phyloP scores from a whole-genome alignment of 2,888 invertebrate genomes.

The Lacanobia wlatinum region DNA sequence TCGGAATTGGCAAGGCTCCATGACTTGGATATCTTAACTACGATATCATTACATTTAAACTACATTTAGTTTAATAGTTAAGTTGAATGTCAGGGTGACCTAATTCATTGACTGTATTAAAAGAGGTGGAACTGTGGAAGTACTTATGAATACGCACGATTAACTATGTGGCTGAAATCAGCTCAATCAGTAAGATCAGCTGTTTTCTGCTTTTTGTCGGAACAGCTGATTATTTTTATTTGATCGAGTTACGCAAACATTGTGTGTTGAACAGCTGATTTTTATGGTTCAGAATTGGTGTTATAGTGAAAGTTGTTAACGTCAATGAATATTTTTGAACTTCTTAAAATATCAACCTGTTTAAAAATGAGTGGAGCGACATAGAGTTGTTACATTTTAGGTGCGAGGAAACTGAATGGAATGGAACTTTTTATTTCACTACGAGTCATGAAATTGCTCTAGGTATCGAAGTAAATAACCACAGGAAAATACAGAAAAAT shows the following conservation, averaged over 20 bases:
- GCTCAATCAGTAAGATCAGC: background rate
- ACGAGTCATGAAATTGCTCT: background rate
- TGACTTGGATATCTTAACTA: slow-evolving; percentile 4
- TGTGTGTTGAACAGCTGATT: no score
- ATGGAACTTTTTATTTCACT: background rate
- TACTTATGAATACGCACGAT: no score
- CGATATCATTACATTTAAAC: slow-evolving; percentile 15
- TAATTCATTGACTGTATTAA: background rate
- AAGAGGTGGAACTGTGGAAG: no score
- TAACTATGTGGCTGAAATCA: background rate
- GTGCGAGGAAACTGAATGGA: background rate
- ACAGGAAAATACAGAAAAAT: background rate
- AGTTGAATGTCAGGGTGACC: background rate
- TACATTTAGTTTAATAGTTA: background rate
- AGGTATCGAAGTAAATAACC: background rate
- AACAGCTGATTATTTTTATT: no score
- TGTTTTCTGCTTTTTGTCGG: no score
- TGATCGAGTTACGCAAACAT: no score
- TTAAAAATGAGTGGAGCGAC: background rate
- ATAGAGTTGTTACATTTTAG: background rate
- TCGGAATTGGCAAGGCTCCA: slow-evolving; percentile 45
- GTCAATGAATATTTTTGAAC: no score
- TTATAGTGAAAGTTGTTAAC: no score
- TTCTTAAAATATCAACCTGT: background rate
- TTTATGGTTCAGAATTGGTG: no score